Evolutionary conservation across 2,113 vertebrate genomes (phyloP).

Genomic region (Tringa solitaria): DNA sequence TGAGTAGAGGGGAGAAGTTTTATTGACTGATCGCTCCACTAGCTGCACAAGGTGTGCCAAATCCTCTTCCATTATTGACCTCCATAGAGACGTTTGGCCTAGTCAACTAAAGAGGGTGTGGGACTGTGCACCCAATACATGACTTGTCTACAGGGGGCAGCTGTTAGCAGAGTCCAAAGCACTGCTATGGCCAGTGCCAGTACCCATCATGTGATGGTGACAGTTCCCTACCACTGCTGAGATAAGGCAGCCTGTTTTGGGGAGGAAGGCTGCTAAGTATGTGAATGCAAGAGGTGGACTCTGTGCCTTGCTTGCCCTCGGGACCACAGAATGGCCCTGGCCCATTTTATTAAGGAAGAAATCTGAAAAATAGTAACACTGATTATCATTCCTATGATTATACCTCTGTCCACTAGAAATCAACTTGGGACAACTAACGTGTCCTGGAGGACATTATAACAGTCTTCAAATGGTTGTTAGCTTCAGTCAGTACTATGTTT

Average conservation of each 20-base stretch:
- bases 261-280: background rate
- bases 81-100: background rate
- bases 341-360: background rate
- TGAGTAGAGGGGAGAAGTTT: background rate
- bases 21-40: background rate
- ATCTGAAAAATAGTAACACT: background rate
- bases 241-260: background rate
- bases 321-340: background rate
- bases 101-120: background rate
- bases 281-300: background rate
- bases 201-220: accelerated
- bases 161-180: background rate
- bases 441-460: background rate
- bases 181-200: background rate
- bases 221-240: background rate
- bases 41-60: background rate
- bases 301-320: background rate
- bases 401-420: background rate
- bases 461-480: background rate
- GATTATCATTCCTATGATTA: background rate
- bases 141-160: background rate
- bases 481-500: background rate
- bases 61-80: background rate
- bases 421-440: background rate
- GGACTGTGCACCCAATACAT: background rate